Evolutionary conservation across 2,797 vertebrate genomes (phyloP).

Genomic region (Ctenopoma multispine): DNA sequence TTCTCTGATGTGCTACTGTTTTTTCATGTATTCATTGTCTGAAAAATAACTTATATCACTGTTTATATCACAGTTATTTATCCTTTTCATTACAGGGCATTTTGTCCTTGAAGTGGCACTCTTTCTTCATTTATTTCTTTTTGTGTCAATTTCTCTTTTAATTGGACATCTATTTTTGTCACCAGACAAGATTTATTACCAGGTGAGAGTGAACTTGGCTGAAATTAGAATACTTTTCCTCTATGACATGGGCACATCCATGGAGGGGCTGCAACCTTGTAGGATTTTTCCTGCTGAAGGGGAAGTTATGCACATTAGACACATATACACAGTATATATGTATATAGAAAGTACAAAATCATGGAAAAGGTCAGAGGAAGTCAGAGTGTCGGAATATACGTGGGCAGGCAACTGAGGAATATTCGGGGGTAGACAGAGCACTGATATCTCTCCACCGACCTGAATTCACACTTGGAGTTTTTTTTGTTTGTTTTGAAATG

Average conservation of each 20-base stretch:
- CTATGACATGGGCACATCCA: conserved; percentile 75
- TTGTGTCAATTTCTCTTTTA: conserved; percentile 80
- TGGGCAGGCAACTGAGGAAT: conserved; percentile 44
- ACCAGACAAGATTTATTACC: conserved; percentile 83
- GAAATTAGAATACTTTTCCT: conserved; percentile 82
- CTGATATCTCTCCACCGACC: conserved; percentile 66
- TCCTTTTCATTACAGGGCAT: conserved; percentile 60
- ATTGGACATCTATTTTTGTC: conserved; percentile 80
- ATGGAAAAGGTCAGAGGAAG: conserved; percentile 18
- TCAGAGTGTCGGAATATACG: conserved; percentile 31
- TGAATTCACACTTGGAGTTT: conserved; percentile 77
- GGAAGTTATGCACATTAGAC: conserved; percentile 17
- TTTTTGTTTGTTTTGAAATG: conserved; percentile 20
- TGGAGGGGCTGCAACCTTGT: conserved; percentile 79
- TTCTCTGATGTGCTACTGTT: not conserved
- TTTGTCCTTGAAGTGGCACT: conserved; percentile 75
- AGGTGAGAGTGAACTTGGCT: conserved; percentile 73
- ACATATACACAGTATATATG: conserved; percentile 7
- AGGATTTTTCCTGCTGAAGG: conserved; percentile 64
- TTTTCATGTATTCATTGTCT: conserved; percentile 9
- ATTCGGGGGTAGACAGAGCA: conserved; percentile 58
- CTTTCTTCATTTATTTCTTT: conserved; percentile 68
- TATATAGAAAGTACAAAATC: conserved; percentile 11
- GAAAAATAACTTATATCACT: conserved; percentile 37
- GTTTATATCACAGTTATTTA: conserved; percentile 40